Evolutionary conservation across 1,140 invertebrate species (phyloP), one percentile per base, ranked within the genome.

Genomic region (Trypoxylus dichotomus): DNA sequence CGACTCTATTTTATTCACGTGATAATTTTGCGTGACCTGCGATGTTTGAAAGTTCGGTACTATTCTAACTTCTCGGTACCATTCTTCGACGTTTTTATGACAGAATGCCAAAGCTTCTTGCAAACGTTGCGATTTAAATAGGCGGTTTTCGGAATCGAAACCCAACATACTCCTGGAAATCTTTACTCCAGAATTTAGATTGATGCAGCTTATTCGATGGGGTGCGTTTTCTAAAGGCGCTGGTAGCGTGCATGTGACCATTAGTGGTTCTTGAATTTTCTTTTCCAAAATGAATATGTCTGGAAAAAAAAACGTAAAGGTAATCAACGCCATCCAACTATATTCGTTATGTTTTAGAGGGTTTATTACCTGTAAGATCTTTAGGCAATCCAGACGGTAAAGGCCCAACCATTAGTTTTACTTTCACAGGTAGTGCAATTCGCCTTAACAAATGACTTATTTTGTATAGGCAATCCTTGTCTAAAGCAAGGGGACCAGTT

Each of bases 331-430:
- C 3, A n/a, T n/a, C n/a, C n/a, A n/a, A 7, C 32, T 37, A 37
- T 37, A 37, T 37, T 37, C n/a, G n/a, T n/a, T n/a, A n/a, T n/a
- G n/a, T n/a, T n/a, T n/a, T n/a, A n/a, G 32, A 37, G 47, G 15
- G 13, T 19, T 19, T 19, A 74, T 82, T 77, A 89, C 88, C 88
- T 86, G 88, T 86, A 83, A 88, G 87, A 83, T 89, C 88, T 84
- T 89, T 88, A 79, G 88, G 87, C 84, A 89, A 85, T 75, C 88
- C 88, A 27, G 86, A 87, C n/a, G 89, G 88, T 78, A 89, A 86
- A n/a, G 88, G 88, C 76, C 89, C 89, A 15, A 87, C 86, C 74
- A 89, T 79, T 47, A 90, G 84, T 68, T 88, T 85, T n/a, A 90
- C 89, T 78, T 87, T 84, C 2, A 88, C 80, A 11, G 89, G 89